Evolutionary conservation across 2,113 vertebrate species (phyloP).

Genomic region (Poeciliopsis occidentalis): DNA sequence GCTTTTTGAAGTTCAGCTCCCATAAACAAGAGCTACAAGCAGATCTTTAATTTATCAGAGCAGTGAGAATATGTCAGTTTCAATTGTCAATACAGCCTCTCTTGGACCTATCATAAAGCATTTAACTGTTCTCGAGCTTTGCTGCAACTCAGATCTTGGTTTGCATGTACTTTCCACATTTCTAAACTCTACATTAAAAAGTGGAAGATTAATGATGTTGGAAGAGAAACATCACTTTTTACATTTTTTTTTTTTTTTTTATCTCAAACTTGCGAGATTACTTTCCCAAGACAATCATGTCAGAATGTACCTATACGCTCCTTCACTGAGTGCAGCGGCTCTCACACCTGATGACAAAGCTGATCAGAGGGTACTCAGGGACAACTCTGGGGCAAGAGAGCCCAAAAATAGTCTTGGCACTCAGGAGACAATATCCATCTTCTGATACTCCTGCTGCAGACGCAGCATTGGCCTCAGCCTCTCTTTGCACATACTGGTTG

Average conservation of each 20-base stretch:
- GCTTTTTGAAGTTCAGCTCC: not conserved
- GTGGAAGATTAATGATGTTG: constrained; percentile 8
- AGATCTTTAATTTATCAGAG: not conserved
- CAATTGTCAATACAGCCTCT: not conserved
- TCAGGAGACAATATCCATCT: constrained; percentile 73
- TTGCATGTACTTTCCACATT: constrained; percentile 12
- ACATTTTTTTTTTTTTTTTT: not conserved
- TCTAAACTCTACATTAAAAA: constrained; percentile 9
- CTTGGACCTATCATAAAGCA: not conserved
- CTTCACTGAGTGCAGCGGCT: constrained; percentile 45
- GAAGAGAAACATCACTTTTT: not conserved
- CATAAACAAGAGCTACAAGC: not conserved
- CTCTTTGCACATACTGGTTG: not conserved
- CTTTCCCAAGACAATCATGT: constrained; percentile 34
- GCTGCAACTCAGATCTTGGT: constrained; percentile 6
- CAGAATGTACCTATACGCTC: constrained; percentile 22
- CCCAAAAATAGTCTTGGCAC: constrained; percentile 76
- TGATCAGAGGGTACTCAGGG: constrained; percentile 68
- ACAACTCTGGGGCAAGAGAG: constrained; percentile 53
- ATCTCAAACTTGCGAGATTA: constrained; percentile 4
- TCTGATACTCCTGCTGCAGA: constrained; percentile 66
- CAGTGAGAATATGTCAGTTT: not conserved
- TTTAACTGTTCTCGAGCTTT: not conserved
- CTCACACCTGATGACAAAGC: constrained; percentile 70
- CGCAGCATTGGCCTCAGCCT: constrained; percentile 46